Percentiles rank a stretch among this genome's conserved stretches.
phyloP scores from a whole-genome alignment of 92 coral and sea anemone genomes.

The Zoanthus solanderi region DNA sequence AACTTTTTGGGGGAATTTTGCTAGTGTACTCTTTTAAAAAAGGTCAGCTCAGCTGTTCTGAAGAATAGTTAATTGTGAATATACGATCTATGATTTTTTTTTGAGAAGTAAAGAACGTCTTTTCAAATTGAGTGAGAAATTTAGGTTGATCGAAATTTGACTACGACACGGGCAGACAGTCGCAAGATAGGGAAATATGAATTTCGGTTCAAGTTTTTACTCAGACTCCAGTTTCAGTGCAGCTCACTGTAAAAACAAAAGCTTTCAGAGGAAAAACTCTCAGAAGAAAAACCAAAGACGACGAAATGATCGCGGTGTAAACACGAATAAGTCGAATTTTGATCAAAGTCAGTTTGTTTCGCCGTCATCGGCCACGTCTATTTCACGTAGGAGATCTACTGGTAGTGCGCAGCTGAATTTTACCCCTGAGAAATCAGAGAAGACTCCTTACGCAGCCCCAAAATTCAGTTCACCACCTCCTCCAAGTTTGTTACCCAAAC shows the following conservation, averaged over 20 bases:
- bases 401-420: constrained; percentile 38
- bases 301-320: constrained; percentile 75
- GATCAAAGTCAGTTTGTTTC: constrained; percentile 32
- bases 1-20: not conserved
- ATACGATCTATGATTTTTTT: no score
- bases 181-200: constrained; percentile 68
- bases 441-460: constrained; percentile 86
- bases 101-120: not conserved
- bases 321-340: constrained; percentile 63
- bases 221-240: constrained; percentile 49
- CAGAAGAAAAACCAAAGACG: constrained; percentile 75
- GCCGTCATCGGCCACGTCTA: constrained; percentile 57
- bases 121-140: not conserved
- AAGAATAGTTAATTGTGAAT: no score
- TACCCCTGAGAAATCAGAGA: constrained; percentile 68
- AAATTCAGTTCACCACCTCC: constrained; percentile 94
- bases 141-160: constrained; percentile 15
- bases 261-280: constrained; percentile 65
- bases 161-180: constrained; percentile 22
- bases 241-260: constrained; percentile 67
- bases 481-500: constrained; percentile 87
- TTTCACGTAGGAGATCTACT: constrained; percentile 73
- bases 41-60: no score
- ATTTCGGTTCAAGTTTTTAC: constrained; percentile 61
- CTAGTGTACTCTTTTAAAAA: not conserved